Base-by-base conservation (phyloP, 2,797 vertebrate genomes). In the Brachymystax lenok region DNA sequence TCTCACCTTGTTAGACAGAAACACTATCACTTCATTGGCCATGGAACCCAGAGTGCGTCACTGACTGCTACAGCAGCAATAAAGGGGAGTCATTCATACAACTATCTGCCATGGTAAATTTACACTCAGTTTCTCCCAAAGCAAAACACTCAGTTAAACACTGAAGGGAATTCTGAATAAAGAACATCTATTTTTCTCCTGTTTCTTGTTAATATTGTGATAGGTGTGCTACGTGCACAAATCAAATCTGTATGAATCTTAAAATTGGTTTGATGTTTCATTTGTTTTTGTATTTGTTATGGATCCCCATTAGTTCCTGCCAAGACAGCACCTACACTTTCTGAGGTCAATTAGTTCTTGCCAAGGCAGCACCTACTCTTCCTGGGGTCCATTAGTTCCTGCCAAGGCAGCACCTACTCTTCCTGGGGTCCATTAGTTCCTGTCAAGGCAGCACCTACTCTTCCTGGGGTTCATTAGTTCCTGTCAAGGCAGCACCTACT, bases 31-130 rank as follows among this genome's bases (percentile, higher is more conserved):
- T 33, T 52, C 46, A 10, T 40, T 28, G 69, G 69, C 14, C 70
- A 72, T 3, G 50, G n/a, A 51, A 14, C 19, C 69, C 16, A 35
- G 21, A 71, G 69, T 52, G 50, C 69, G 50, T 71, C 69, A 71
- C 19, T 8, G n/a, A 5, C 40, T 51, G n/a, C 40, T 27, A 51
- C 24, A 10, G 50, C 51, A 17, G 14, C 10, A 12, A 71, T 51
- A 52, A 16, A 71, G 3, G 27, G 46, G 50, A 28, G 6, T 72
- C 70, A 72, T 72, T 72, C 50, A 72, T 72, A 33, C 28, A 56
- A 54, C 27, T 35, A 24, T n/a, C 70, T 51, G 69, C 14, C 46
- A 54, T 24, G 14, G 50, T 17, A 27, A 28, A 19, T 72, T 28
- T 30, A 72, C 6, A n/a, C 7, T 33, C 67, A 19, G 33, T 46